phyloP scores from a whole-genome alignment of 2,888 invertebrate genomes.

The Branchinecta sandiegonensis region DNA sequence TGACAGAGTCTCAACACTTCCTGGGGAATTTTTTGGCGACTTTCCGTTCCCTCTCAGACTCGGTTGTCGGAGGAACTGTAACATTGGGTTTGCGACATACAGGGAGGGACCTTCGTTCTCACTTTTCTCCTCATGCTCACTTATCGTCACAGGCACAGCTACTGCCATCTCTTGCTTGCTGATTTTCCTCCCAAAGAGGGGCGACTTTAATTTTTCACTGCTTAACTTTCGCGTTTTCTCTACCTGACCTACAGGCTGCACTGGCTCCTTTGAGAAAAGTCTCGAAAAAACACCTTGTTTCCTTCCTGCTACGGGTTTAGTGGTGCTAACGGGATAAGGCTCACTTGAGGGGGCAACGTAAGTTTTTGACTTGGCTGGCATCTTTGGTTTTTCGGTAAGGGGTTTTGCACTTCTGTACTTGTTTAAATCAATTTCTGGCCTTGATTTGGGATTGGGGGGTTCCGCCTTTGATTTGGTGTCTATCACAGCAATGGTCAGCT shows the following conservation, averaged over 20 bases:
- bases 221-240: neutral
- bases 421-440: neutral
- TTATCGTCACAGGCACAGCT: neutral
- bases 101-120: neutral
- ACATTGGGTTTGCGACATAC: neutral
- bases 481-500: neutral
- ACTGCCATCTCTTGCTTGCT: conserved; percentile 2
- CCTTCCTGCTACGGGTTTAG: neutral
- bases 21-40: neutral
- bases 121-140: neutral
- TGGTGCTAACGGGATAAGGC: neutral
- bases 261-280: neutral
- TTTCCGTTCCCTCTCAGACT: neutral
- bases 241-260: neutral
- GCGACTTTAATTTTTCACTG: conserved; percentile 7
- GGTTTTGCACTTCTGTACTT: conserved; percentile 6
- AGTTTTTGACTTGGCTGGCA: conserved; percentile 6
- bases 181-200: neutral
- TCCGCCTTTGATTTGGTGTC: neutral
- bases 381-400: neutral
- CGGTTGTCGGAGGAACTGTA: neutral
- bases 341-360: neutral
- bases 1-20: conserved; percentile 4
- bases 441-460: neutral
- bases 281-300: neutral